A percentile compares a stretch with the other conserved stretches of the same genome.
Evolutionary conservation across 2,113 vertebrate genomes (phyloP).

Genomic region (Neolamprologus brichardi): DNA sequence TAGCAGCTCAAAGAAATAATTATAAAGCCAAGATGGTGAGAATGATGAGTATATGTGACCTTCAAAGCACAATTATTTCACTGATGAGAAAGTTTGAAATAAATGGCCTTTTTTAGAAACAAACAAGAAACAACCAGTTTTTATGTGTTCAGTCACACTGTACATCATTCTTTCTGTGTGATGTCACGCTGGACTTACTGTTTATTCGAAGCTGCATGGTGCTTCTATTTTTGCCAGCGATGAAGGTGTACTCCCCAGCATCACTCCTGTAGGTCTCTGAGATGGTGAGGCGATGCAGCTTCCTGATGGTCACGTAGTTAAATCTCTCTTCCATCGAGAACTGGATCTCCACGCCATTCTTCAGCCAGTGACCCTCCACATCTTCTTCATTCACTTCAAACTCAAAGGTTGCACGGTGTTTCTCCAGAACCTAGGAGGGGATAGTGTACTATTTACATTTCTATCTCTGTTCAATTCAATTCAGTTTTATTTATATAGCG

Average conservation of each 20-base stretch:
- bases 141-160: not conserved
- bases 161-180: not conserved
- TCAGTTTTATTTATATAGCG: not conserved
- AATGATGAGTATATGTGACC: not conserved
- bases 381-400: constrained; percentile 98
- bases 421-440: constrained; percentile 82
- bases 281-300: constrained; percentile 89
- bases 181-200: constrained; percentile 6
- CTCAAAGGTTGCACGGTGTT: constrained; percentile 88
- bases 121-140: not conserved
- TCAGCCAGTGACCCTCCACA: constrained; percentile 90
- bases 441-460: not conserved
- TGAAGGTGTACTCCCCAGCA: constrained; percentile 89
- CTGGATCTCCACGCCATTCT: constrained; percentile 88
- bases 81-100: not conserved
- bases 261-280: constrained; percentile 87
- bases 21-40: not conserved
- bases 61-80: not conserved
- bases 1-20: not conserved
- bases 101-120: not conserved
- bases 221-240: constrained; percentile 88
- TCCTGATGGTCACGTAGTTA: constrained; percentile 81
- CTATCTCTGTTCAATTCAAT: not conserved
- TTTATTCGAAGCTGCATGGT: constrained; percentile 81
- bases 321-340: constrained; percentile 83